Percentiles rank a stretch among this genome's conserved stretches.
These are phyloP conservation scores for Pseudococcus jackbeardsleyi DNA, from an alignment of 2,888 invertebrate species.

Conservation along the genomic window DNA sequence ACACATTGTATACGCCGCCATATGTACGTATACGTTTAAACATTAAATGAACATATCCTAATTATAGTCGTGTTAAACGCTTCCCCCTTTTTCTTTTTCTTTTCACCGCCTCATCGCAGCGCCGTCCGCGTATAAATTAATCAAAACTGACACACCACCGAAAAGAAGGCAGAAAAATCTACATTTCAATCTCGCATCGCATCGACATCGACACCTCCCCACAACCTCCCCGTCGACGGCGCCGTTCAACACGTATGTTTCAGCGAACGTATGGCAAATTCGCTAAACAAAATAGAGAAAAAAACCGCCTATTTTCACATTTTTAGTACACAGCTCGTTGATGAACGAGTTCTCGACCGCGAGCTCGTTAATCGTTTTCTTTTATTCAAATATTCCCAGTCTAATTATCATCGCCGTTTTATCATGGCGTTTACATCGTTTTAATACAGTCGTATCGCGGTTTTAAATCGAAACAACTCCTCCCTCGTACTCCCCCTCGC, in stretches of 20 bases:
- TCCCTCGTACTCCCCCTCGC: not conserved
- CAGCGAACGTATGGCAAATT: not conserved
- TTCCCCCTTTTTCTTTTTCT: not conserved
- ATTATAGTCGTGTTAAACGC: conserved; percentile 28
- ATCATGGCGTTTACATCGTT: not conserved
- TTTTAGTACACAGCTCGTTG: not conserved
- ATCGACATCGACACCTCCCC: not conserved
- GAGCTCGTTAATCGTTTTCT: not conserved
- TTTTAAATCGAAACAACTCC: not conserved
- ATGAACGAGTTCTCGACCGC: not conserved
- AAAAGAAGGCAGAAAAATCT: not conserved
- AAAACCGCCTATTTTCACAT: not conserved
- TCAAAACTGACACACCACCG: conserved; percentile 8
- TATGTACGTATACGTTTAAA: not conserved
- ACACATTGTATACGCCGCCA: not conserved
- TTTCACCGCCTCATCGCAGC: not conserved
- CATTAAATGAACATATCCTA: conserved; percentile 28
- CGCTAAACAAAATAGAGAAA: not conserved
- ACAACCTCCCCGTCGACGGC: not conserved
- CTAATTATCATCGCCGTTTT: not conserved
- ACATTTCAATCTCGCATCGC: conserved; percentile 19
- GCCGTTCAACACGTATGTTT: not conserved
- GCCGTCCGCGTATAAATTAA: not conserved
- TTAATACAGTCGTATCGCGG: not conserved
- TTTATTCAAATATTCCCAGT: not conserved